Percentiles rank a stretch among this genome's conserved stretches.
phyloP scores from a whole-genome alignment of 1,140 invertebrate species.

The Probaryconus sp. region DNA sequence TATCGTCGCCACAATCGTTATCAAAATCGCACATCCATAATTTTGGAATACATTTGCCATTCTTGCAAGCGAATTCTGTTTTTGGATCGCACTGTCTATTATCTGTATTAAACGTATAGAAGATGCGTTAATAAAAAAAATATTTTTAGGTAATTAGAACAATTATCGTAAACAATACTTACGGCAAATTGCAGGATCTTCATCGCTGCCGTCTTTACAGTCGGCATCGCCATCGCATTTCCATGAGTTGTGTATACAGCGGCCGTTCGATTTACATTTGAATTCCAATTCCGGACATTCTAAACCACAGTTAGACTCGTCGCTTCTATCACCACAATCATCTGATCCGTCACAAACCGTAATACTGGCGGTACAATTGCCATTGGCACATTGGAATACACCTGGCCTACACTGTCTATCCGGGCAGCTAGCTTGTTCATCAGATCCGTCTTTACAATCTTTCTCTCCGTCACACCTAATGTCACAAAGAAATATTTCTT shows the following conservation, averaged over 20 bases:
- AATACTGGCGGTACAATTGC: constrained; percentile 94
- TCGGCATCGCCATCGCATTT: constrained; percentile 97
- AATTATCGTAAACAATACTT: constrained; percentile 70
- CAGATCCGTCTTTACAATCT: constrained; percentile 94
- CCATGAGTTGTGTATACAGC: constrained; percentile 96
- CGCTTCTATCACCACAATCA: constrained; percentile 91
- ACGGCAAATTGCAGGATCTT: constrained; percentile 92
- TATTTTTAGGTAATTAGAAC: background rate
- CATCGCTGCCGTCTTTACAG: constrained; percentile 96
- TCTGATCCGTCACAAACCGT: constrained; percentile 95
- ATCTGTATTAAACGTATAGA: constrained; percentile 74
- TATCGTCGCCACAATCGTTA: constrained; percentile 95
- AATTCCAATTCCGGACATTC: constrained; percentile 95
- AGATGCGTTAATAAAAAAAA: constrained; percentile 17
- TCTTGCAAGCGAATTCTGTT: constrained; percentile 92
- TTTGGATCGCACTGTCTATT: constrained; percentile 89
- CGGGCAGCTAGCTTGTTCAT: constrained; percentile 91
- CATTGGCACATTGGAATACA: constrained; percentile 95
- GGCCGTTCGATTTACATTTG: constrained; percentile 92
- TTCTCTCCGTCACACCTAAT: constrained; percentile 87
- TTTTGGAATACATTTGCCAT: constrained; percentile 96
- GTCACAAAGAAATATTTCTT: constrained; percentile 3
- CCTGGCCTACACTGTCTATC: constrained; percentile 88
- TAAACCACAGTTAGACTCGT: constrained; percentile 88
- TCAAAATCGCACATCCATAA: constrained; percentile 97